Percentiles rank a stretch among this genome's conserved stretches.
These are phyloP conservation scores for Tridacna gigas DNA, from an alignment of 2,888 invertebrate genomes.

Conservation along the genomic window DNA sequence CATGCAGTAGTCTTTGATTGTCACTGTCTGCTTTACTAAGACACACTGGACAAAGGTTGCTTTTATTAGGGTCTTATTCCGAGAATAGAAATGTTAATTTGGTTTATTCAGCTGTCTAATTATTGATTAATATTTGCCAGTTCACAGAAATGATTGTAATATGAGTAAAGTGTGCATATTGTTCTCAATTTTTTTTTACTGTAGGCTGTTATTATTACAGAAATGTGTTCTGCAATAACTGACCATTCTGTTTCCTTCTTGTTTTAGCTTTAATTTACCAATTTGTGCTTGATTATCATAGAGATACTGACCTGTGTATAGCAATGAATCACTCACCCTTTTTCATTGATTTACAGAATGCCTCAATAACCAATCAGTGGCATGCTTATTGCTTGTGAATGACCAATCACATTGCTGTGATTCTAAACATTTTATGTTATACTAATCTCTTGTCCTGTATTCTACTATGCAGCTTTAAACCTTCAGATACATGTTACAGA, in stretches of 20 bases:
- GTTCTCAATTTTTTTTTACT: too few relatives aligned
- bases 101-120: too few relatives aligned
- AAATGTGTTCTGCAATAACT: neutral
- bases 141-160: too few relatives aligned
- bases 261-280: conserved; percentile 17
- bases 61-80: too few relatives aligned
- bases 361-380: conserved; percentile 59
- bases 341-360: conserved; percentile 50
- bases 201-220: too few relatives aligned
- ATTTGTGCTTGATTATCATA: conserved; percentile 1
- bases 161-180: too few relatives aligned
- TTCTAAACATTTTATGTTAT: neutral
- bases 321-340: conserved; percentile 22
- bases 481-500: neutral
- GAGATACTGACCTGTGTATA: neutral
- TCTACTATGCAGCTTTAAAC: neutral
- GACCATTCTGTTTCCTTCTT: neutral
- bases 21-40: too few relatives aligned
- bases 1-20: too few relatives aligned
- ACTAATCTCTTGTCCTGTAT: conserved; percentile 18
- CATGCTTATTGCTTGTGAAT: conserved; percentile 53
- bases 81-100: too few relatives aligned
- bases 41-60: too few relatives aligned
- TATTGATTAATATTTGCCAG: too few relatives aligned
- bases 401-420: conserved; percentile 54